These are phyloP conservation scores for Eospalax fontanierii DNA, from an alignment of 2,797 vertebrate genomes.

Conservation along the genomic window DNA sequence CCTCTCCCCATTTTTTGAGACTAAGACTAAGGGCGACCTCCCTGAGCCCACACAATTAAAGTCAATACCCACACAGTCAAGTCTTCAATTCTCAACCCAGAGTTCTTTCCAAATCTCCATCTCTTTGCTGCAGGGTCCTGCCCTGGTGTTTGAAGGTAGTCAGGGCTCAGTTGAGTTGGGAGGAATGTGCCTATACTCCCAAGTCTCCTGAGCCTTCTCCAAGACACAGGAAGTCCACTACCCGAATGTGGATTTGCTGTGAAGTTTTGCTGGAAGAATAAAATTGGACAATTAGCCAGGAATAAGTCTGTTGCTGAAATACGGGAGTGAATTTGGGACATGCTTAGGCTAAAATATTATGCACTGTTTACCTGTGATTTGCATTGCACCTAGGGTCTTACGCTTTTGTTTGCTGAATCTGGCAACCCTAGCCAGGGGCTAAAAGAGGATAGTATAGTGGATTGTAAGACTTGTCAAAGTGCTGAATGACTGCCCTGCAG, in stretches of 20 bases:
- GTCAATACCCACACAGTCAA: background rate
- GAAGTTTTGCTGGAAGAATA: constrained; percentile 89
- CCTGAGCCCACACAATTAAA: background rate
- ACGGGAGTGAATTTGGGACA: background rate
- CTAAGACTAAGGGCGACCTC: background rate
- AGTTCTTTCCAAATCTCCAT: background rate
- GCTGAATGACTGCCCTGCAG: background rate
- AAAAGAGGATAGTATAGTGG: constrained; percentile 91
- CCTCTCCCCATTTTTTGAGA: background rate
- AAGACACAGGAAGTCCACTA: background rate
- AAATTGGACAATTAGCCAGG: constrained; percentile 93
- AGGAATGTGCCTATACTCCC: background rate
- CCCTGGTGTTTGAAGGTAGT: no score
- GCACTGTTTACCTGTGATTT: constrained; percentile 7
- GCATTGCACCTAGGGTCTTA: background rate
- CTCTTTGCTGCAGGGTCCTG: background rate
- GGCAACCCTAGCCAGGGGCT: constrained; percentile 74
- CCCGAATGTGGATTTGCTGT: constrained; percentile 91
- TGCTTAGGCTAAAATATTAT: background rate
- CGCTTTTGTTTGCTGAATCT: constrained; percentile 47
- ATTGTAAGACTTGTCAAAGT: constrained; percentile 88
- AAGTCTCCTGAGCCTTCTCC: background rate
- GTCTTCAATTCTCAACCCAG: background rate
- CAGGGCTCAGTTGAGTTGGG: background rate
- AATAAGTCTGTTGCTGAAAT: constrained; percentile 50